phyloP scores from a whole-genome alignment of 2,797 vertebrate genomes.

The Myotis daubentonii region DNA sequence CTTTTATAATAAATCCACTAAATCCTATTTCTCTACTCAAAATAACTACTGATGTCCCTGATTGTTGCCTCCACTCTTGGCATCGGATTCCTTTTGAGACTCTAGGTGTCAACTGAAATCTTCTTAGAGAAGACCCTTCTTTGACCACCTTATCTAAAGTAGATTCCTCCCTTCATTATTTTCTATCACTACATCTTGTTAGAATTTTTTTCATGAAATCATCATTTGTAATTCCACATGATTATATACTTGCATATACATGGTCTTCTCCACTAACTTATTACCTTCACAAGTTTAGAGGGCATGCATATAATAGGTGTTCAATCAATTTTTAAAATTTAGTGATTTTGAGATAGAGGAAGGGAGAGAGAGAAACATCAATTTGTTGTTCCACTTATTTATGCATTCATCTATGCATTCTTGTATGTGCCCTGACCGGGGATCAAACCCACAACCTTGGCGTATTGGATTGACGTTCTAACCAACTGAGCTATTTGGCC shows the following conservation, averaged over 20 bases:
- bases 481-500: background rate
- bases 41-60: background rate
- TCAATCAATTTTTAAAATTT: background rate
- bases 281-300: slow-evolving; percentile 10
- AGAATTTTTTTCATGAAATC: slow-evolving; percentile 37
- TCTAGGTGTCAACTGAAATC: background rate
- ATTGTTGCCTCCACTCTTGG: background rate
- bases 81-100: background rate
- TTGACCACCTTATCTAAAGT: background rate
- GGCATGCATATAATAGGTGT: background rate
- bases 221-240: slow-evolving; percentile 26
- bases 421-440: background rate
- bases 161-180: background rate
- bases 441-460: background rate
- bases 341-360: background rate
- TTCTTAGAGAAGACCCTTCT: slow-evolving; percentile 20
- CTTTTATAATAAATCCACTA: background rate
- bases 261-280: slow-evolving; percentile 17
- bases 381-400: background rate
- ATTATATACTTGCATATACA: slow-evolving; percentile 30
- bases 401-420: background rate
- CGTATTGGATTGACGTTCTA: background rate
- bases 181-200: background rate
- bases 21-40: background rate
- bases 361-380: background rate